Evolutionary conservation across 2,113 vertebrate species (phyloP).

Genomic region (Irena cyanogastra): DNA sequence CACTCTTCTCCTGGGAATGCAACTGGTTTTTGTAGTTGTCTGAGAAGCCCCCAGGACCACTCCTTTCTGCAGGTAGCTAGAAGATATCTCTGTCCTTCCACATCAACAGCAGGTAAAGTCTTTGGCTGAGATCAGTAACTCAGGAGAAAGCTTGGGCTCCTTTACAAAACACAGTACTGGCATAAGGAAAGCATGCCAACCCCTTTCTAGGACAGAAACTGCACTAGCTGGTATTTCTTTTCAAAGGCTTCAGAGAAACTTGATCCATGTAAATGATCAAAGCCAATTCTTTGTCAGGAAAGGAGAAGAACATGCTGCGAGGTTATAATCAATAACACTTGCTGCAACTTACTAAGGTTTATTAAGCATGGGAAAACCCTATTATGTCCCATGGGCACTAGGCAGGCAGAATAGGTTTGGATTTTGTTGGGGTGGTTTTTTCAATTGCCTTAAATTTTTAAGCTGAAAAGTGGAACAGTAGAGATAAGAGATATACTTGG

Average conservation of each 20-base stretch:
- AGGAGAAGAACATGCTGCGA: background rate
- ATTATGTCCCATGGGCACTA: background rate
- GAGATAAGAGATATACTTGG: background rate
- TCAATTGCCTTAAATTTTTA: background rate
- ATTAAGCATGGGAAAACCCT: background rate
- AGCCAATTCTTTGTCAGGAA: background rate
- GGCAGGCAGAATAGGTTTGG: background rate
- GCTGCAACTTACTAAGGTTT: background rate
- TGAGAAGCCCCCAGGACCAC: background rate
- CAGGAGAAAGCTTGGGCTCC: background rate
- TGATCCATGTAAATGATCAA: background rate
- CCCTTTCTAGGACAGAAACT: background rate
- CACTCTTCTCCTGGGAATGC: background rate
- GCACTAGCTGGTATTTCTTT: background rate
- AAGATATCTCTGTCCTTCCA: background rate
- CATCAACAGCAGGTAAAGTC: rapidly evolving
- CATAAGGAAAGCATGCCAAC: background rate
- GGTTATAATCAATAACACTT: background rate
- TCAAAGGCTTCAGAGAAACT: background rate
- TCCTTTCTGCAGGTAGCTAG: background rate
- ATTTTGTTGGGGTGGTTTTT: background rate
- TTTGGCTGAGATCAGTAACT: background rate
- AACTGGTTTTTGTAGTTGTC: background rate
- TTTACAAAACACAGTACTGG: background rate
- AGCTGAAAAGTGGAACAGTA: background rate